Evolutionary conservation across 2,113 vertebrate genomes (phyloP).

Genomic region (Maccullochella peelii): DNA sequence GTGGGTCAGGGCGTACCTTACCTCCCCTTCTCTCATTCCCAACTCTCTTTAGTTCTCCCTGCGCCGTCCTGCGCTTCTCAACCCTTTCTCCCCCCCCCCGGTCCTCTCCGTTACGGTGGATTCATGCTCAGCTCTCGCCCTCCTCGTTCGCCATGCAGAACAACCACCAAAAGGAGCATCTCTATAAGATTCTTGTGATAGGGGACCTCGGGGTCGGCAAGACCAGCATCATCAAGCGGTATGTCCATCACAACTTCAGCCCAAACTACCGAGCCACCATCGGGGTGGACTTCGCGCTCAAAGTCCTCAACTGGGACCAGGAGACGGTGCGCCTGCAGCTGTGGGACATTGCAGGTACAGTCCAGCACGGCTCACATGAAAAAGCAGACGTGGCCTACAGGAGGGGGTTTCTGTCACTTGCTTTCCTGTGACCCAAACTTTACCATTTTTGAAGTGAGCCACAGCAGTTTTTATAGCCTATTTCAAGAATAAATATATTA

Average conservation of each 20-base stretch:
- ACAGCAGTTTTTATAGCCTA: neutral
- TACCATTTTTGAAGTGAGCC: neutral
- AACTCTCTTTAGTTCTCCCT: conserved; percentile 16
- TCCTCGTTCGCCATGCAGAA: conserved; percentile 90
- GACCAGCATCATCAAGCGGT: conserved; percentile 91
- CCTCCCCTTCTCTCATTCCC: conserved; percentile 43
- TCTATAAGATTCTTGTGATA: conserved; percentile 97
- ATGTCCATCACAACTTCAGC: conserved; percentile 94
- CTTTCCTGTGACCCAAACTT: neutral
- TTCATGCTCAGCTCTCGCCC: conserved; percentile 76
- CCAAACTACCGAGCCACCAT: conserved; percentile 94
- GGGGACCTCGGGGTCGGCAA: conserved; percentile 88
- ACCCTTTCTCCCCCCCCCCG: conserved; percentile 8
- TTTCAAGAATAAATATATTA: neutral
- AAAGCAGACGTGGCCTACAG: neutral
- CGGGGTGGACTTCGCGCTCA: conserved; percentile 97
- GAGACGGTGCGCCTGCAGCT: conserved; percentile 94
- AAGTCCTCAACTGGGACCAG: conserved; percentile 96
- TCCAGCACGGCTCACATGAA: neutral
- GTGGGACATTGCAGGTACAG: conserved; percentile 86
- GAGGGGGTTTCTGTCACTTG: no score
- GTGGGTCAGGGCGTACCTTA: conserved; percentile 45
- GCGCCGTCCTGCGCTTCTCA: conserved; percentile 9
- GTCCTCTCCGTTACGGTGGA: conserved; percentile 52
- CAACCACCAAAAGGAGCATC: conserved; percentile 90